Percentiles rank a stretch among this genome's conserved stretches.
phyloP scores from a whole-genome alignment of 2,113 vertebrate genomes.

The Malaclemys terrapin region DNA sequence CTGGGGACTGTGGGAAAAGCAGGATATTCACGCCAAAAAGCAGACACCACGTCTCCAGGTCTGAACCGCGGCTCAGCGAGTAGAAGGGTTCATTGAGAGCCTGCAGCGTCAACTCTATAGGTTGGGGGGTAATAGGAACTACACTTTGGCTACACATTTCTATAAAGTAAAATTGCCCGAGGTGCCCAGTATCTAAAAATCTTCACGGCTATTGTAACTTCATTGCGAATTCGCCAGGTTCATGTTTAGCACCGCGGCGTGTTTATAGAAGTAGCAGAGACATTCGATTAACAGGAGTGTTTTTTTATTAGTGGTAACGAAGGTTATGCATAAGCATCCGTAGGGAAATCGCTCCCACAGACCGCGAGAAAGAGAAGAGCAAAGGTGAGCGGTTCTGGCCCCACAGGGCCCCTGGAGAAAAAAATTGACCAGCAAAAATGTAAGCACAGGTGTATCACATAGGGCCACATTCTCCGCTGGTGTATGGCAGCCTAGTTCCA shows the following conservation, averaged over 20 bases:
- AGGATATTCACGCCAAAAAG: too few species aligned
- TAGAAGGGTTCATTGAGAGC: too few species aligned
- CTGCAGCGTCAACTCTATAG: too few species aligned
- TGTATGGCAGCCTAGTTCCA: too few species aligned
- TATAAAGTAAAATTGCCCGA: background rate
- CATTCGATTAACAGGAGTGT: too few species aligned
- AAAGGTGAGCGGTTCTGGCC: background rate
- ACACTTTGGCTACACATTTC: background rate
- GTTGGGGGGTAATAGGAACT: background rate
- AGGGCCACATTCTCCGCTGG: background rate
- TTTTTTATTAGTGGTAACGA: background rate
- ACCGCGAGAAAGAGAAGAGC: background rate
- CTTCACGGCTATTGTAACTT: background rate
- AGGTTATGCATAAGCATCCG: too few species aligned
- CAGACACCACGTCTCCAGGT: too few species aligned
- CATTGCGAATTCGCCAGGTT: background rate
- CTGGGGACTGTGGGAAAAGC: too few species aligned
- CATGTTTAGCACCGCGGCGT: background rate
- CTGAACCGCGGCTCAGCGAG: too few species aligned
- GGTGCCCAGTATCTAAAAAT: background rate
- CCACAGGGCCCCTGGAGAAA: background rate
- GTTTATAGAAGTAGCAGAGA: background rate
- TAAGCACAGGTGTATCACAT: background rate
- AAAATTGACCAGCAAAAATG: background rate
- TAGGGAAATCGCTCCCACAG: too few species aligned